Evolutionary conservation across 2,113 vertebrate genomes (phyloP), one percentile per base, ranked within the genome.

Genomic region (Brachyhypopomus gauderio): DNA sequence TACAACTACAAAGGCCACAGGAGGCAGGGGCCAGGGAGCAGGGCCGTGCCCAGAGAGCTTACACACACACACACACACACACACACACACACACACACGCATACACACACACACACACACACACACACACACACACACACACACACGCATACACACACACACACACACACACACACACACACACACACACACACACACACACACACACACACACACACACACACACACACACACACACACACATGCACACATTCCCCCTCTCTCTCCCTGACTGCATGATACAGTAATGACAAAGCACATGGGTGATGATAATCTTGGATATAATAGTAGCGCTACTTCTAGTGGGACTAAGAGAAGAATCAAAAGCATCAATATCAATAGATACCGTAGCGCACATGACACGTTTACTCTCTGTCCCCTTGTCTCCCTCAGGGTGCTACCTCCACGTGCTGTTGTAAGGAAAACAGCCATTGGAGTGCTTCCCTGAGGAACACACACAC

Each of bases 401-500:
- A 52, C 14, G 14, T 62, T 71, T 22, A 41, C 19, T 36, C 41
- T 25, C 25, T 69, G 20, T 71, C 55, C 71, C 16, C 20, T 4
- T 45, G 25, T 52, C 30, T 71, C 72, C 45, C 72, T 23, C 58
- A n/a, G 74, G 20, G 60, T 19, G 56, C 77, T 67, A 63, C 75
- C 64, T 45, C 30, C 30, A 74, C 63, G 9, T 71, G 69, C 64
- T 75, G 71, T 75, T 67, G 67, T 69, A 77, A 79, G 66, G 67
- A 79, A 84, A 86, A 84, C 83, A 86, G 77, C 60, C 73, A 72
- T 67, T 80, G 59, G 64, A 82, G 71, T 16, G 30, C 59, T 73
- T 85, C 84, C 73, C 84, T 8, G 3, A 72, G 80, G 80, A 77
- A 48, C 72, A 9, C 22, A 25, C 27, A n/a, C 78, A 41, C 27